These are phyloP conservation scores for Schlechtendalia chinensis DNA, from an alignment of 1,140 invertebrate genomes.

Conservation along the genomic window DNA sequence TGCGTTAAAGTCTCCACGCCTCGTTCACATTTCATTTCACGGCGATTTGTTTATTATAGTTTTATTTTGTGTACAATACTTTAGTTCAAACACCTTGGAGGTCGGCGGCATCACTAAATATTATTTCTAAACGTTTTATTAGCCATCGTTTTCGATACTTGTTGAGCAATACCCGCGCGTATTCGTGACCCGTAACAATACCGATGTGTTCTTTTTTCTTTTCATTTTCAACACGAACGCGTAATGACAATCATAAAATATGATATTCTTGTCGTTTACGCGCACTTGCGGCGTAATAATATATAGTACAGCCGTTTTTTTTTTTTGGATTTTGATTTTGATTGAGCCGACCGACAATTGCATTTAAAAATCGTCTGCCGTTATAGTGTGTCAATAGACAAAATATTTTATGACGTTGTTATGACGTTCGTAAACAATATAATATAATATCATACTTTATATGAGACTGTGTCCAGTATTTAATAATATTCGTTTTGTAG, in stretches of 20 bases:
- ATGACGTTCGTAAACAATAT: too few species aligned
- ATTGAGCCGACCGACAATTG: too few species aligned
- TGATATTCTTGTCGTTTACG: neutral
- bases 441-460: too few species aligned
- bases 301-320: neutral
- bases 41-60: neutral
- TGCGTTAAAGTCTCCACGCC: conserved; percentile 29
- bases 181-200: neutral
- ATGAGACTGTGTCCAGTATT: too few species aligned
- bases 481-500: neutral
- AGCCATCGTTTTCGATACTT: neutral
- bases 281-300: neutral
- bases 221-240: neutral
- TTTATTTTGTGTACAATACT: neutral
- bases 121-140: neutral
- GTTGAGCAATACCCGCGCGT: neutral
- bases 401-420: too few species aligned
- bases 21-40: neutral
- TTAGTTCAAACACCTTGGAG: neutral
- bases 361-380: too few species aligned
- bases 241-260: neutral
- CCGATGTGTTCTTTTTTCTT: neutral
- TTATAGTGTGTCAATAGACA: too few species aligned
- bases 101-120: neutral
- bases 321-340: too few species aligned